A percentile compares a stretch with the other conserved stretches of the same genome.
phyloP scores from a whole-genome alignment of 2,113 vertebrate species.

The Cryptotis parvus region DNA sequence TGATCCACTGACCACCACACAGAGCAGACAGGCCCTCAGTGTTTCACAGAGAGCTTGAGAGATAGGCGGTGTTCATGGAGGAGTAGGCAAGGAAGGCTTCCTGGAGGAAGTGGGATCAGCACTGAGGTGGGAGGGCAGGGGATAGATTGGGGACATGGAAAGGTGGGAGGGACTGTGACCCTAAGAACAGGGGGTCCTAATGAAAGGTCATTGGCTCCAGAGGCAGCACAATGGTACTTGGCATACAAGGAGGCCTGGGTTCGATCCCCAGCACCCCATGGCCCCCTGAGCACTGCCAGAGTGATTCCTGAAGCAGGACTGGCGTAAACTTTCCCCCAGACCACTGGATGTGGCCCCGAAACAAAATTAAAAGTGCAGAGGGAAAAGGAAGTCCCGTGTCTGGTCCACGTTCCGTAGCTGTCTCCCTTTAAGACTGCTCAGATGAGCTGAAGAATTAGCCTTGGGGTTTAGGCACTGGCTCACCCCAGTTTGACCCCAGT shows the following conservation, averaged over 20 bases:
- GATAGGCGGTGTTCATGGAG: background rate
- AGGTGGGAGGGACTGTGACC: background rate
- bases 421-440: background rate
- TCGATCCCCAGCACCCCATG: too few relatives aligned
- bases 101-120: background rate
- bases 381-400: background rate
- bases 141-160: background rate
- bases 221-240: too few relatives aligned
- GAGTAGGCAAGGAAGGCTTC: too few relatives aligned
- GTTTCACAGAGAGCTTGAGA: background rate
- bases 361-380: too few relatives aligned
- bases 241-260: too few relatives aligned
- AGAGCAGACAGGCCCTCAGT: background rate
- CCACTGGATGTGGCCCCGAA: too few relatives aligned
- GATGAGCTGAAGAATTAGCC: background rate
- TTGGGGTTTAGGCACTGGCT: accelerated
- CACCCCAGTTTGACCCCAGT: background rate
- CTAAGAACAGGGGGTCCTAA: background rate
- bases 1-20: background rate
- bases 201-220: too few relatives aligned
- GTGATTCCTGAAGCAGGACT: too few relatives aligned
- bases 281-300: too few relatives aligned
- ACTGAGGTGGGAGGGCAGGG: too few relatives aligned
- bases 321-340: too few relatives aligned
- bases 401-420: accelerated